These are phyloP conservation scores for Hippocampus comes DNA, from an alignment of 2,113 vertebrate genomes.

Conservation along the genomic window DNA sequence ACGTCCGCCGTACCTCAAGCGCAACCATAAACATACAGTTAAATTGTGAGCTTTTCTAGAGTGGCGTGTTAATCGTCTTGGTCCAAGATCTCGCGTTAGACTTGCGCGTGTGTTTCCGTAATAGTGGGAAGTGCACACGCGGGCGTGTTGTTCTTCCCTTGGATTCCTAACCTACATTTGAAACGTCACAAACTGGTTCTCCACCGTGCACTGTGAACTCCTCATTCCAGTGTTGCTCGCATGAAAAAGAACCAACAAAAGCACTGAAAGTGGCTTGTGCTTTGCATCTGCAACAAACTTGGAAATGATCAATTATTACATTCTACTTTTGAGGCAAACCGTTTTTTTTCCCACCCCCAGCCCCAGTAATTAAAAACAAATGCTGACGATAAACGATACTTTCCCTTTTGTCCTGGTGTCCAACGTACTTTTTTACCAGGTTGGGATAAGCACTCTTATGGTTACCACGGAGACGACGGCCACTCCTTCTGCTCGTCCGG, in stretches of 20 bases:
- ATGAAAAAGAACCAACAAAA: background rate
- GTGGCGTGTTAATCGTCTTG: background rate
- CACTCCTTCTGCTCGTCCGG: slow-evolving; percentile 98
- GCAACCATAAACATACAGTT: background rate
- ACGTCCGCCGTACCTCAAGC: background rate
- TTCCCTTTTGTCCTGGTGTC: background rate
- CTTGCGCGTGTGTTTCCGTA: background rate
- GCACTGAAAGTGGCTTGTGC: too few species aligned
- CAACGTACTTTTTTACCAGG: slow-evolving; percentile 63
- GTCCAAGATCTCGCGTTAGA: too few species aligned
- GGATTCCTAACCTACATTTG: background rate
- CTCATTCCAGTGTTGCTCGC: background rate
- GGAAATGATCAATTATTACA: too few species aligned
- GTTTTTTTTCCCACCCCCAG: too few species aligned
- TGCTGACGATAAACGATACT: too few species aligned
- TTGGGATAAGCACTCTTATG: slow-evolving; percentile 98
- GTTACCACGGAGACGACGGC: slow-evolving; percentile 95
- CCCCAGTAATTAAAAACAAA: too few species aligned
- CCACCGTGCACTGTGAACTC: background rate
- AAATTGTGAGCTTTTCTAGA: too few species aligned
- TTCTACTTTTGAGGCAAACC: too few species aligned
- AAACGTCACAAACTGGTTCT: background rate
- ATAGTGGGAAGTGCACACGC: background rate
- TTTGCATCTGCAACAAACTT: too few species aligned
- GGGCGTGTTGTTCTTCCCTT: background rate